Percentiles rank a stretch among this genome's conserved stretches.
Evolutionary conservation across 2,113 vertebrate genomes (phyloP).

Genomic region (Nyctereutes procyonoides): DNA sequence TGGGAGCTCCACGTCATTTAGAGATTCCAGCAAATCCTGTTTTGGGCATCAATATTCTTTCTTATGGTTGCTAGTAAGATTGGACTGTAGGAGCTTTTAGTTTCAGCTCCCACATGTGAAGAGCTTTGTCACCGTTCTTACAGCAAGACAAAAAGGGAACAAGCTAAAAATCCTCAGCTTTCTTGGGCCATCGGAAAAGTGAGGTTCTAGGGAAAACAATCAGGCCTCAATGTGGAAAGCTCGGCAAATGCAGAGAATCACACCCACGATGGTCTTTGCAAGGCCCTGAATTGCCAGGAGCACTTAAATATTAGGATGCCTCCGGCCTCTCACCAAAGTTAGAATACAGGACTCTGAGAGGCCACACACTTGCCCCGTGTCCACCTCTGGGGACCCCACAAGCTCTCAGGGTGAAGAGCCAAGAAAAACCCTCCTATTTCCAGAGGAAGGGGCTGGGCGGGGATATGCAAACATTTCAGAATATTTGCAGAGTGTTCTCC

Average conservation of each 20-base stretch:
- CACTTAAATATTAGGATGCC: neutral
- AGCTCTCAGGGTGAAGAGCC: neutral
- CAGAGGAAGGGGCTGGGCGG: neutral
- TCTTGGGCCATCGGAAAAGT: too few species aligned
- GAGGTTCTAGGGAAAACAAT: neutral
- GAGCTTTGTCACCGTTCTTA: neutral
- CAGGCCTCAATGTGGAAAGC: neutral
- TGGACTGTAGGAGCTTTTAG: neutral
- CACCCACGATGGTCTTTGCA: neutral
- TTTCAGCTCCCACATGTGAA: neutral
- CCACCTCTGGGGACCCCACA: too few species aligned
- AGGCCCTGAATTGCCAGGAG: too few species aligned
- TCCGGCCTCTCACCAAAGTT: neutral
- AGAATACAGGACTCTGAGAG: neutral
- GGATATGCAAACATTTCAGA: neutral
- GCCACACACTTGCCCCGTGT: neutral
- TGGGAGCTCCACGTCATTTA: neutral
- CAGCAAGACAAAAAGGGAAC: neutral
- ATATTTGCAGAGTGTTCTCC: neutral
- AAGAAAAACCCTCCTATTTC: neutral
- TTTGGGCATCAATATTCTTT: neutral
- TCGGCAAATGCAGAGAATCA: too few species aligned
- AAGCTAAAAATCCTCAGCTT: neutral
- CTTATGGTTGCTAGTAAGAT: neutral
- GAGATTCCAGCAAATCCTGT: neutral